Base-by-base conservation (phyloP, 1,140 invertebrate genomes). In the Drosophila mauritiana region DNA sequence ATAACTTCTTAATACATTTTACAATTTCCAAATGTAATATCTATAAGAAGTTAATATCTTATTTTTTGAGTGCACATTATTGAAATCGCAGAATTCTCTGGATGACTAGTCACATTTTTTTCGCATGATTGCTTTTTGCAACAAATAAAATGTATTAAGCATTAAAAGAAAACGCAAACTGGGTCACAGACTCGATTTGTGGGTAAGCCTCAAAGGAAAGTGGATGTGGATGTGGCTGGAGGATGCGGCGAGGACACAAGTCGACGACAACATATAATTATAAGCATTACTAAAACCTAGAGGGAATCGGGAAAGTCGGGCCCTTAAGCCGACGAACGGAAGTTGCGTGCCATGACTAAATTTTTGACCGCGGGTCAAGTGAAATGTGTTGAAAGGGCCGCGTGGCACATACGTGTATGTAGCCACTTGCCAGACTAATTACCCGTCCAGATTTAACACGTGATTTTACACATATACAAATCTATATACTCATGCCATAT, bases 91-190 rank as follows among this genome's bases (percentile, higher is more conserved):
- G 13, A 4, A 39, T 13, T 12, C 6, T 39, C 37, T 5, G 1
- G 1, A 12, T 10, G 0, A 13, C 37, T 39, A 22, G 12, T 12
- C 12, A 0, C 13, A 15, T 20, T 10, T 27, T n/a, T 46, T 63
- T 63, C 42, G 42, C 56, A 3, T 25, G 13, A 51, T 39, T 67
- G 36, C 40, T 12, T 37, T 37, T 56, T 3, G 43, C 45, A 73
- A 88, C 73, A 81, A 88, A 83, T 88, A 80, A 83, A 56, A 75
- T 65, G 40, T 88, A 83, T 83, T 84, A 88, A 88, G 73, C 73
- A 80, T 77, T 83, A 78, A 80, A 88, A 73, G 75, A 88, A 78
- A 89, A 80, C 77, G 43, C 68, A 70, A 89, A 89, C 73, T 89
- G 80, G 84, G 84, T 89, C 80, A 89, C 64, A 78, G 68, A 68